Conservation (phyloP, 2,113 vertebrate species). For the Ascaphus truei region DNA sequence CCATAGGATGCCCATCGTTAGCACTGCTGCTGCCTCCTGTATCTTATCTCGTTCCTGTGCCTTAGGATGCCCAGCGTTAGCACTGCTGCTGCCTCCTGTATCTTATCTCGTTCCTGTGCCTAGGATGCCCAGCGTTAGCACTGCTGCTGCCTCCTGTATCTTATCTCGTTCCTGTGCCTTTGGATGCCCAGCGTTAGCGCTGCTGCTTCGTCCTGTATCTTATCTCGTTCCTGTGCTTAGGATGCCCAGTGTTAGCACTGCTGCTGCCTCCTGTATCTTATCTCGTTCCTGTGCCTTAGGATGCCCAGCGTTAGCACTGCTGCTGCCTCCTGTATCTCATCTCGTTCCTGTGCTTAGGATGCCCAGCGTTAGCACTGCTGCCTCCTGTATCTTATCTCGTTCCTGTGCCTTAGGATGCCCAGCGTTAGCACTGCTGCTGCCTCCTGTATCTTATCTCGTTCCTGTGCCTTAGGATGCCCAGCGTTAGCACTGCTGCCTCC, state of each 20-base stretch:
- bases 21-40: not conserved
- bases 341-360: conserved; percentile 5
- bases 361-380: not conserved
- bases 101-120: conserved; percentile 15
- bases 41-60: conserved; percentile 16
- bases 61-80: not conserved
- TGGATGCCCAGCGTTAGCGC: not conserved
- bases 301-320: not conserved
- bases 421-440: not conserved
- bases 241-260: not conserved
- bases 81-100: not conserved
- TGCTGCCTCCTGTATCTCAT: not conserved
- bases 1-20: not conserved
- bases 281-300: conserved; percentile 11
- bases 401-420: conserved; percentile 5
- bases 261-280: not conserved
- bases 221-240: conserved; percentile 15
- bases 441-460: conserved; percentile 12
- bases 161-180: conserved; percentile 14
- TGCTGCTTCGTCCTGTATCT: not conserved
- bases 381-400: conserved; percentile 6
- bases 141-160: not conserved
- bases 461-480: conserved; percentile 3
- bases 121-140: not conserved
- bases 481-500: not conserved